Conservation (phyloP, 2,888 invertebrate genomes). For the Pammene aurita region DNA sequence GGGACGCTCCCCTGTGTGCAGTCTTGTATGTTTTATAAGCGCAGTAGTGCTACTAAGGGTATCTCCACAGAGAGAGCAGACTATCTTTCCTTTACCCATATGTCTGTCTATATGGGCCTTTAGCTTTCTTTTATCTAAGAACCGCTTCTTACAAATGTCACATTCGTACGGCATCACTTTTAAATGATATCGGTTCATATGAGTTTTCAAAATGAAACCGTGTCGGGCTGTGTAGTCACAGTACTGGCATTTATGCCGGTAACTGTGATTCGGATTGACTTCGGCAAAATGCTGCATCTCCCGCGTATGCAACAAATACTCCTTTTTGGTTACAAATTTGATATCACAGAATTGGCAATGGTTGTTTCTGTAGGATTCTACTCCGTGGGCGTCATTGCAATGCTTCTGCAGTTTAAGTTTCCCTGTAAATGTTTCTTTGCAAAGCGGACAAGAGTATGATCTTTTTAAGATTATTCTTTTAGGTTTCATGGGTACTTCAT, state of each 20-base stretch:
- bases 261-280: slow-evolving; percentile 24
- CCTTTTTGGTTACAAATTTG: slow-evolving; percentile 18
- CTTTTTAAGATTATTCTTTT: slow-evolving; percentile 30
- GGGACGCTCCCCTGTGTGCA: slow-evolving; percentile 41
- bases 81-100: slow-evolving; percentile 24
- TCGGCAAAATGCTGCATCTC: slow-evolving; percentile 29
- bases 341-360: slow-evolving; percentile 36
- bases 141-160: slow-evolving; percentile 38
- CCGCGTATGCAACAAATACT: slow-evolving; percentile 24
- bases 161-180: slow-evolving; percentile 41
- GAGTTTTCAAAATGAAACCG: slow-evolving; percentile 40
- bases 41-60: slow-evolving; percentile 33
- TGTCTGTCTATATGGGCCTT: slow-evolving; percentile 41
- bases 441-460: slow-evolving; percentile 32
- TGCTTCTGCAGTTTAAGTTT: slow-evolving; percentile 37
- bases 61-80: slow-evolving; percentile 36
- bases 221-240: slow-evolving; percentile 43
- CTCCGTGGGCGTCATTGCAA: slow-evolving; percentile 16
- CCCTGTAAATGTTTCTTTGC: slow-evolving; percentile 30
- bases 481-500: slow-evolving; percentile 25
- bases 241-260: slow-evolving; percentile 38
- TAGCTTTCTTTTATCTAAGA: slow-evolving; percentile 35
- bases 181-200: slow-evolving; percentile 43
- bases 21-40: slow-evolving; percentile 35
- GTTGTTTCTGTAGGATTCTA: slow-evolving; percentile 32